Evolutionary conservation across 2,113 vertebrate genomes (phyloP), one percentile per base, ranked within the genome.

Genomic region (Centrocercus urophasianus): DNA sequence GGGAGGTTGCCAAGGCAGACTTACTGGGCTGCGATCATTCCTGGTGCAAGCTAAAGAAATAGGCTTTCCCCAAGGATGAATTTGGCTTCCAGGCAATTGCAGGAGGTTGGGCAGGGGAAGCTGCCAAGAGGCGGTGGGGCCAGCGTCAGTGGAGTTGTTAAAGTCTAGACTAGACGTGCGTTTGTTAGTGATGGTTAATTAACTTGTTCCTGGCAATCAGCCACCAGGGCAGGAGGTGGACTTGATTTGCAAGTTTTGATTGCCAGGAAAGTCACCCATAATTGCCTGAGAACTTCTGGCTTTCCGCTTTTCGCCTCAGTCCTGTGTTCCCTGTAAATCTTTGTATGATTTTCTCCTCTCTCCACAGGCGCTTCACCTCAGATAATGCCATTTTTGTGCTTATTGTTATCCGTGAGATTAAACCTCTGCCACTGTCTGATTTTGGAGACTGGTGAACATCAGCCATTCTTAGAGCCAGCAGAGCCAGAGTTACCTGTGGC

Each of bases 181-280:
- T 84, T 96, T 32, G 70, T 90, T 91, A 90, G 85, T 45, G 66
- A 71, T 95, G 91, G 91, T 81, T 96, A 95, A 95, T 91, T 91
- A 95, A 94, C 89, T 86, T 79, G 52, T 93, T 88, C 90, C 88
- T 97, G 94, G 91, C 91, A 84, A 86, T 89, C 86, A 78, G 83
- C 93, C 95, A 86, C 59, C 1, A 0, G 93, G 82, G 50, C 93
- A 95, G 93, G 90, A 95, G 73, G 73, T 78, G 76, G 88, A 60
- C 76, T 86, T 65, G 66, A 90, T 95, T 84, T 95, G 79, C 83
- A 78, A 70, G 86, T 70, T 36, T 36, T 76, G 76, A 73, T 86
- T 93, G 88, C 86, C 73, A 93, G 45, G 83, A 78, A 91, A 91
- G 76, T 88, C 76, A 86, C 83, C 79, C 43, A 52, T 61, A 90